These are phyloP conservation scores for Cylloceria caligata DNA, from an alignment of 2,888 invertebrate genomes.

Conservation along the genomic window DNA sequence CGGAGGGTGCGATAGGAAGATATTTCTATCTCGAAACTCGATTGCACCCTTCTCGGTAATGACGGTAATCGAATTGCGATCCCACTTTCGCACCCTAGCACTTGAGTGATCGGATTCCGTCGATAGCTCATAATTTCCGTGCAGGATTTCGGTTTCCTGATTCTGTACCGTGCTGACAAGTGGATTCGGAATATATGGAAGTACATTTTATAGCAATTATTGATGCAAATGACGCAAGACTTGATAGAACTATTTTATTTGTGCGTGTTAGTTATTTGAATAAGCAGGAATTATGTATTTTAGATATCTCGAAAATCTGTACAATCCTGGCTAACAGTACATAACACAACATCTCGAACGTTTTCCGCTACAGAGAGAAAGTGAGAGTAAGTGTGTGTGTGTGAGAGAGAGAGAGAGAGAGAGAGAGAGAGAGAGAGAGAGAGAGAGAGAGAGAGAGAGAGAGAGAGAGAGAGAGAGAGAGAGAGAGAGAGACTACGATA, in stretches of 20 bases:
- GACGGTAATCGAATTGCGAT: conserved; percentile 75
- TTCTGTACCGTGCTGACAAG: background rate
- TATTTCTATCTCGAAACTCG: conserved; percentile 73
- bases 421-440: too few species aligned
- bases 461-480: too few species aligned
- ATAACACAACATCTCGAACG: conserved; percentile 24
- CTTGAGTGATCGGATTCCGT: conserved; percentile 66
- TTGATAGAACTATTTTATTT: background rate
- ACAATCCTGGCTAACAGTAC: background rate
- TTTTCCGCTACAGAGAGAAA: conserved; percentile 14
- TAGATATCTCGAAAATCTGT: background rate
- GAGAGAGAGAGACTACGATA: too few species aligned
- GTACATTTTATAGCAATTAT: background rate
- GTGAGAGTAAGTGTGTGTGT: too few species aligned
- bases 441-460: too few species aligned
- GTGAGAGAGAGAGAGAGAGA: too few species aligned
- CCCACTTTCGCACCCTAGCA: conserved; percentile 66
- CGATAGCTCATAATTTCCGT: conserved; percentile 68
- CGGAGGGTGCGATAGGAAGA: conserved; percentile 56
- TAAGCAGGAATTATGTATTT: too few species aligned
- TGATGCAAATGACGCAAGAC: background rate
- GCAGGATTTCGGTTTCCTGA: conserved; percentile 62
- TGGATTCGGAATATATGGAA: background rate
- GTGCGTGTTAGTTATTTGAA: background rate
- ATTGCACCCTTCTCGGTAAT: conserved; percentile 72